Conservation (phyloP, 2,888 invertebrate species). For the Stenichneumon culpator region DNA sequence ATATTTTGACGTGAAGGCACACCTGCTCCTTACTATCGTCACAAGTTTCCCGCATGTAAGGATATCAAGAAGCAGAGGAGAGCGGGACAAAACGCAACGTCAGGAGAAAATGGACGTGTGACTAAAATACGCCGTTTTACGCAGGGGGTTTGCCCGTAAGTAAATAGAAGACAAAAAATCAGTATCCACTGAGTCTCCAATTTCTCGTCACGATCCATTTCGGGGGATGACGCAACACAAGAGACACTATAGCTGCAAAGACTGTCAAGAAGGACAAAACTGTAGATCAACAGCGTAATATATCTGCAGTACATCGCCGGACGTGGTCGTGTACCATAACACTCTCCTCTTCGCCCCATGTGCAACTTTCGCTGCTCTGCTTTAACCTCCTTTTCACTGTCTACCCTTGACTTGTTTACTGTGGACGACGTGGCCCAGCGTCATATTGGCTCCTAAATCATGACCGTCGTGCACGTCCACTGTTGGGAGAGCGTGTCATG, state of each 20-base stretch:
- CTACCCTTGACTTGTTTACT: slow-evolving; percentile 21
- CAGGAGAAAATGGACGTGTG: too few relatives aligned
- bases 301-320: background rate
- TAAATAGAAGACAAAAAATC: background rate
- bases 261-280: background rate
- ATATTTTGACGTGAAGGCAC: background rate
- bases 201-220: slow-evolving; percentile 15
- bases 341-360: slow-evolving; percentile 5
- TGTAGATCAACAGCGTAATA: background rate
- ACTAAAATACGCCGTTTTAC: too few relatives aligned
- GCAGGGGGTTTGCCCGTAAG: background rate
- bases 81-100: too few relatives aligned
- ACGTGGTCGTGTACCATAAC: background rate
- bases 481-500: background rate
- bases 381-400: slow-evolving; percentile 4
- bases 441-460: slow-evolving; percentile 28
- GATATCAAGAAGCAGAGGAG: too few relatives aligned
- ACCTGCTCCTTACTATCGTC: background rate
- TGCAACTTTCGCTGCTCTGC: background rate
- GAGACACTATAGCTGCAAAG: background rate
- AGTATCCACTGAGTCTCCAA: background rate
- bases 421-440: slow-evolving; percentile 1
- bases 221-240: background rate
- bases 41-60: background rate
- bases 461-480: background rate